A percentile compares a stretch with the other conserved stretches of the same genome.
Evolutionary conservation across 2,797 vertebrate genomes (phyloP).

Genomic region (Eidolon dupreanum): DNA sequence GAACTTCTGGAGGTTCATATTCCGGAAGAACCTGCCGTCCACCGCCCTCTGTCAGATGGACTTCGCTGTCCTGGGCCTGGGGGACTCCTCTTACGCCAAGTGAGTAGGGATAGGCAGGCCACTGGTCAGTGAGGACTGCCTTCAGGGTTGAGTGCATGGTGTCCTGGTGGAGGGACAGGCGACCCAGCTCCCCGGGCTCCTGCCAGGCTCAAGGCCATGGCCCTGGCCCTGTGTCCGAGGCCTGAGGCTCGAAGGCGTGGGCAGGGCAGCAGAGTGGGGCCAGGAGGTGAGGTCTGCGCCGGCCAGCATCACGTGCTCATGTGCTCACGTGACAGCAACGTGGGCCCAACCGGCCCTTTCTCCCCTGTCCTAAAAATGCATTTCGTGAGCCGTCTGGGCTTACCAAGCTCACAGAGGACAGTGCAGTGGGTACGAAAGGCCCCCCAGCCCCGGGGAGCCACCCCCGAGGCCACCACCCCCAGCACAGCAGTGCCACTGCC

Average conservation of each 20-base stretch:
- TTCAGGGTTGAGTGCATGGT: background rate
- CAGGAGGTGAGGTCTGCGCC: background rate
- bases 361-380: background rate
- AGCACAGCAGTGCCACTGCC: rapidly evolving
- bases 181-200: background rate
- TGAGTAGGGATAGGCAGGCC: constrained; percentile 77
- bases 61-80: constrained; percentile 94
- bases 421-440: rapidly evolving
- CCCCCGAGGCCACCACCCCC: rapidly evolving
- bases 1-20: constrained; percentile 97
- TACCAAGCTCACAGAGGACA: background rate
- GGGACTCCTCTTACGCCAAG: constrained; percentile 97
- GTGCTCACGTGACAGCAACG: background rate
- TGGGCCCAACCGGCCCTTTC: background rate
- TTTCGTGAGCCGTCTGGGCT: background rate
- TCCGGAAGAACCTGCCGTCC: constrained; percentile 91
- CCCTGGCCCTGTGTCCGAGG: background rate
- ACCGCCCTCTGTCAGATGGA: constrained; percentile 92
- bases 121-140: background rate
- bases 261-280: background rate
- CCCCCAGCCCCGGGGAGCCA: background rate
- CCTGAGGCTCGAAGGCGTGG: too few relatives aligned
- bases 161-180: background rate
- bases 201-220: rapidly evolving
- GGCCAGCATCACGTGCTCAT: background rate